Percentiles rank a stretch among this genome's conserved stretches.
phyloP scores from a whole-genome alignment of 2,113 vertebrate genomes.

The Poeciliopsis turrubarensis region DNA sequence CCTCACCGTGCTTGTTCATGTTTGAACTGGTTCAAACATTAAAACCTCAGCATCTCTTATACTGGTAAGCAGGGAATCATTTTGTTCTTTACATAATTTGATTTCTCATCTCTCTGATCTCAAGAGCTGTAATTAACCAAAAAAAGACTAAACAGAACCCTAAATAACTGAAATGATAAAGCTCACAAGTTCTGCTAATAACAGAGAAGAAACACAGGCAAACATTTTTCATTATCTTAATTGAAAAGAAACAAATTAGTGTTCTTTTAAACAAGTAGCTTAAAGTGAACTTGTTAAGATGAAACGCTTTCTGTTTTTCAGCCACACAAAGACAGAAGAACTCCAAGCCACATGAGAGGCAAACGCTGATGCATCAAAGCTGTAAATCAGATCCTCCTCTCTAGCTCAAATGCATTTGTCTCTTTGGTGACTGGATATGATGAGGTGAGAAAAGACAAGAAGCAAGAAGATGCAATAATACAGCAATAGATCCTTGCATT shows the following conservation, averaged over 20 bases:
- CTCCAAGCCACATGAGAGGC: conserved; percentile 1
- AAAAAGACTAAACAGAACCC: background rate
- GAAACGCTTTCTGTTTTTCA: conserved; percentile 28
- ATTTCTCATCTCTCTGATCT: background rate
- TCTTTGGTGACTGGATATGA: conserved; percentile 8
- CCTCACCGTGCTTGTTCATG: no score
- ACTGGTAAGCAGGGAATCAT: background rate
- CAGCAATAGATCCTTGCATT: conserved; percentile 17
- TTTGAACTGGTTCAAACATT: no score
- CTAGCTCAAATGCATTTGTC: conserved; percentile 5
- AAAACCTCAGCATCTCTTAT: no score
- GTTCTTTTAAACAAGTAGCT: conserved; percentile 12
- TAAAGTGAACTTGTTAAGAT: conserved; percentile 18
- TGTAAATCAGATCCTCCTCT: conserved; percentile 9
- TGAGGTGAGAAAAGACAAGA: background rate
- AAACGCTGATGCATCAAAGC: conserved; percentile 16
- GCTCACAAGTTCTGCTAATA: background rate
- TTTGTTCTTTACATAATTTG: background rate
- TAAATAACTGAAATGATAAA: background rate
- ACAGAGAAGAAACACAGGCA: background rate
- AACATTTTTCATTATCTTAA: background rate
- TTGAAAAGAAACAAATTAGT: background rate
- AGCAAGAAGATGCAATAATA: conserved; percentile 4
- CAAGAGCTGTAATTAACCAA: background rate
- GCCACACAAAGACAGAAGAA: conserved; percentile 17